phyloP scores from a whole-genome alignment of 2,888 invertebrate genomes.

The Antitype chi region DNA sequence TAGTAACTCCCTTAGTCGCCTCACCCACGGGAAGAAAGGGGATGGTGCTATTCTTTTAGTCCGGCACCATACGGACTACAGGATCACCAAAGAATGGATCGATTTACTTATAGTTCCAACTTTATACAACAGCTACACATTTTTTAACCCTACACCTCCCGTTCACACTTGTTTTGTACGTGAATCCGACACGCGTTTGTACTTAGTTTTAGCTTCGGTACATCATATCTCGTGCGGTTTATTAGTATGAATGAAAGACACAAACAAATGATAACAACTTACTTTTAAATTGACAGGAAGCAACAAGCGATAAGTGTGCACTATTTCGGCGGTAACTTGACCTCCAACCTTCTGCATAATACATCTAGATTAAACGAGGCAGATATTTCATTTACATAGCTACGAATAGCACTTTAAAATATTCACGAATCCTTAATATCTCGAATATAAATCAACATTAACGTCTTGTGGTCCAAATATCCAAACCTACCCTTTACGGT shows the following conservation, averaged over 20 bases:
- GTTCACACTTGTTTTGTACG: slow-evolving; percentile 3
- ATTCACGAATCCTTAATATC: slow-evolving; percentile 53
- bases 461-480: slow-evolving; percentile 42
- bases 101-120: background rate
- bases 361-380: slow-evolving; percentile 53
- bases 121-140: background rate
- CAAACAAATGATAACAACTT: slow-evolving; percentile 39
- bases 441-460: slow-evolving; percentile 42
- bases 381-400: slow-evolving; percentile 35
- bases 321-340: slow-evolving; percentile 62
- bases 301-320: slow-evolving; percentile 62
- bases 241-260: slow-evolving; percentile 40
- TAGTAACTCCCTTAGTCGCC: too few relatives aligned
- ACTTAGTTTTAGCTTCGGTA: slow-evolving; percentile 23
- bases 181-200: slow-evolving; percentile 28
- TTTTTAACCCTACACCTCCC: slow-evolving; percentile 1
- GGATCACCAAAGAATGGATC: background rate
- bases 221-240: slow-evolving; percentile 17
- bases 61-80: too few relatives aligned
- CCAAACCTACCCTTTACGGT: slow-evolving; percentile 33
- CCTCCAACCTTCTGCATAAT: slow-evolving; percentile 61
- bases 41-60: too few relatives aligned
- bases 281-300: slow-evolving; percentile 53
- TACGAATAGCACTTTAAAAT: slow-evolving; percentile 43
- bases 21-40: too few relatives aligned